These are phyloP conservation scores for Helleia helle DNA, from an alignment of 2,888 invertebrate species.

Conservation along the genomic window DNA sequence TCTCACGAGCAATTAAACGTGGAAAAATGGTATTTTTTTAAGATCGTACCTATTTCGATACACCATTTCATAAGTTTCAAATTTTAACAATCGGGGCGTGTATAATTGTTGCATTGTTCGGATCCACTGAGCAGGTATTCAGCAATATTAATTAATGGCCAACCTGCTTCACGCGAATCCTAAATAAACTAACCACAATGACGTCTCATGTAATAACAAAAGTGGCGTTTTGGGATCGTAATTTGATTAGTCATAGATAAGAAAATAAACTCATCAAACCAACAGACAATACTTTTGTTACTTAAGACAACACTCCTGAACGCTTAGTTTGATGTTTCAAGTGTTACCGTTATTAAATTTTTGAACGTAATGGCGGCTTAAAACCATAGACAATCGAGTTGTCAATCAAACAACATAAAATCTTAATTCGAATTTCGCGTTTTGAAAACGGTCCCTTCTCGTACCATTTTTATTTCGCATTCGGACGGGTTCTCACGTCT, in stretches of 20 bases:
- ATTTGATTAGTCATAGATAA: constrained; percentile 11
- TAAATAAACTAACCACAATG: constrained; percentile 50
- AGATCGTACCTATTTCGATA: constrained; percentile 40
- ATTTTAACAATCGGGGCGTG: constrained; percentile 64
- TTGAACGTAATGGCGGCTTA: constrained; percentile 40
- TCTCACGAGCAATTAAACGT: constrained; percentile 60
- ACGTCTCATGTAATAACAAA: constrained; percentile 11
- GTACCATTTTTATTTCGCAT: constrained; percentile 32
- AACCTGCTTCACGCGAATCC: constrained; percentile 44
- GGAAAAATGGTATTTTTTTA: constrained; percentile 40
- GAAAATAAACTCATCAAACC: constrained; percentile 8
- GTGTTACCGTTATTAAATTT: constrained; percentile 56
- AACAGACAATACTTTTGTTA: constrained; percentile 35
- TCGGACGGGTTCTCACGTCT: constrained; percentile 47
- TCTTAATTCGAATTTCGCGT: constrained; percentile 12
- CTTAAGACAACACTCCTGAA: constrained; percentile 64
- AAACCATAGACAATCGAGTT: constrained; percentile 22
- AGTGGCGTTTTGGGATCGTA: not conserved
- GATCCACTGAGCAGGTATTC: constrained; percentile 62
- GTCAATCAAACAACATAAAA: too few species aligned
- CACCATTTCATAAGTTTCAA: constrained; percentile 64
- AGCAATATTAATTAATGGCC: constrained; percentile 55
- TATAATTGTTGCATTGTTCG: constrained; percentile 65
- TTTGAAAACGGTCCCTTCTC: not conserved
- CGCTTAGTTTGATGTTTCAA: constrained; percentile 65